phyloP scores from a whole-genome alignment of 2,113 vertebrate genomes.

The Brachypodius melanocephalos region DNA sequence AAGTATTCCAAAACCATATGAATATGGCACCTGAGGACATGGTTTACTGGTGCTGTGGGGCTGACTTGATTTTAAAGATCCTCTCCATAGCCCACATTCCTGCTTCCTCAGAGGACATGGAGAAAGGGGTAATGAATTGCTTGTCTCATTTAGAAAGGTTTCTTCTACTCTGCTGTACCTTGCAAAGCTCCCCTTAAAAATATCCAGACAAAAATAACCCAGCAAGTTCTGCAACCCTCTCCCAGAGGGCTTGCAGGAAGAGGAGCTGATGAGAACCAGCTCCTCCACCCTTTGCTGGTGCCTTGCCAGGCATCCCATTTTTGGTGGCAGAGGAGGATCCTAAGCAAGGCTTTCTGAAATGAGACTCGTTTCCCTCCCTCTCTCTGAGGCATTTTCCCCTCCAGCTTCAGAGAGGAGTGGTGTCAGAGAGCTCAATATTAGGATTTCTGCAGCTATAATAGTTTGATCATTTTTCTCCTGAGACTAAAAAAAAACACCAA shows the following conservation, averaged over 20 bases:
- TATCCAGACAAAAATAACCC: not conserved
- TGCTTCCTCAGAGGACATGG: not conserved
- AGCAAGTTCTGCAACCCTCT: not conserved
- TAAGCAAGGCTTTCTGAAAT: not conserved
- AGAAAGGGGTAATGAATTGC: not conserved
- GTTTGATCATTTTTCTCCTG: not conserved
- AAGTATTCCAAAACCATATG: not conserved
- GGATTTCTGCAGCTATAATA: not conserved
- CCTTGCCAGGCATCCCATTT: slow-evolving; percentile 11
- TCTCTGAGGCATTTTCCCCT: not conserved
- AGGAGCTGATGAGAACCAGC: not conserved
- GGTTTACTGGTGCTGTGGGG: not conserved
- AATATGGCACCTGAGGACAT: not conserved
- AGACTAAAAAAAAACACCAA: not conserved
- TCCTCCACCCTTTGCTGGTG: not conserved
- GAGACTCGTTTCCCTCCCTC: not conserved
- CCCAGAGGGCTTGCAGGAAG: not conserved
- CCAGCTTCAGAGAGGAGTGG: not conserved
- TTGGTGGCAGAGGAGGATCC: not conserved
- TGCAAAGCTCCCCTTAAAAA: not conserved
- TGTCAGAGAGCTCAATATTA: not conserved
- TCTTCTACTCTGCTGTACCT: not conserved
- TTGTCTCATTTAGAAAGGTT: not conserved
- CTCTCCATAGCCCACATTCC: not conserved
- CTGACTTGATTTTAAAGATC: not conserved